Conservation (phyloP, 2,113 vertebrate species). For the Larimichthys polyactis region DNA sequence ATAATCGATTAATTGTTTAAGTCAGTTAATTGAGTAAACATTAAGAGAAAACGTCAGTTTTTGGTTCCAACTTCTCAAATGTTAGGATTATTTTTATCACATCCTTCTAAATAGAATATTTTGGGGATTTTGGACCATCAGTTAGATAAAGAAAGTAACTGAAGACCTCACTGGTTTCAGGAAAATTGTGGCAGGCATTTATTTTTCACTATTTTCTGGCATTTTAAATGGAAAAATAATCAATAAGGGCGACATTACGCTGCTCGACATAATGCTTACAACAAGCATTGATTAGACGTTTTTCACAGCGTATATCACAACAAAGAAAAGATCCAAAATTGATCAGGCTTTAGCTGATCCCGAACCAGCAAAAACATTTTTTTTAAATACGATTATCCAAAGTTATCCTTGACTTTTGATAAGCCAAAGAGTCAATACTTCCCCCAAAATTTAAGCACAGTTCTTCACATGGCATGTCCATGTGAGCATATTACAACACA, state of each 20-base stretch:
- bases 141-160: too few relatives aligned
- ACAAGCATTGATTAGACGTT: not conserved
- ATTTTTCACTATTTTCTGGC: too few relatives aligned
- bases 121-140: too few relatives aligned
- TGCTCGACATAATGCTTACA: not conserved
- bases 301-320: not conserved
- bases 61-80: too few relatives aligned
- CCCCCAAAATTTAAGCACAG: not conserved
- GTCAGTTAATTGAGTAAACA: not conserved
- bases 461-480: conserved; percentile 19
- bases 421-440: not conserved
- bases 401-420: not conserved
- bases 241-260: too few relatives aligned
- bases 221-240: not conserved
- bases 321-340: not conserved
- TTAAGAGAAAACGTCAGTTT: too few relatives aligned
- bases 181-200: too few relatives aligned
- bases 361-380: not conserved
- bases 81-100: not conserved
- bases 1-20: not conserved
- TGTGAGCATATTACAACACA: not conserved
- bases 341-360: not conserved
- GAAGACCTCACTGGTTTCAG: too few relatives aligned
- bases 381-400: not conserved
- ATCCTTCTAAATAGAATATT: too few relatives aligned